These are phyloP conservation scores for Bombus haemorrhoidalis DNA, from an alignment of 1,140 invertebrate species.

Conservation along the genomic window DNA sequence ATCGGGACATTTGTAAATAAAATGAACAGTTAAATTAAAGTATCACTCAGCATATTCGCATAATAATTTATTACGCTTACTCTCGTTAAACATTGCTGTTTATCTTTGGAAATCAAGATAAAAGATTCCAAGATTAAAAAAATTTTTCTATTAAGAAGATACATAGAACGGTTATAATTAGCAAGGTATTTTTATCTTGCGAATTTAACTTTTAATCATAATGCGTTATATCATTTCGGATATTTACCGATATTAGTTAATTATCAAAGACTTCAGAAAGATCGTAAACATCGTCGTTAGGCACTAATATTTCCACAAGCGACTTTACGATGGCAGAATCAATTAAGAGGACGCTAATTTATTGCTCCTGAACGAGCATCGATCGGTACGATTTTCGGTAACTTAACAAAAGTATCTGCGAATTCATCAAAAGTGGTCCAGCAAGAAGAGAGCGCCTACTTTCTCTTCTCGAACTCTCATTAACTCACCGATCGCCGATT, in stretches of 20 bases:
- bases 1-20: neutral
- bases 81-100: neutral
- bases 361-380: neutral
- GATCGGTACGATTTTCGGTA: neutral
- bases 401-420: neutral
- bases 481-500: neutral
- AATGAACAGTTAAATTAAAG: neutral
- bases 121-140: neutral
- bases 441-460: conserved; percentile 57
- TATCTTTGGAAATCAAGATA: neutral
- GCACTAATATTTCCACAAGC: neutral
- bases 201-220: neutral
- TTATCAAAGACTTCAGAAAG: neutral
- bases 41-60: neutral
- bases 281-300: neutral
- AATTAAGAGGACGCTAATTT: neutral
- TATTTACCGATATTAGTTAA: neutral
- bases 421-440: conserved; percentile 33
- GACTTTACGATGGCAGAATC: neutral
- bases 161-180: neutral
- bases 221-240: neutral
- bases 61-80: neutral
- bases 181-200: neutral
- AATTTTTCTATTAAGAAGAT: neutral
- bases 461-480: conserved; percentile 56